phyloP scores from a whole-genome alignment of 92 coral and sea anemone genomes.

The Montipora capitata region DNA sequence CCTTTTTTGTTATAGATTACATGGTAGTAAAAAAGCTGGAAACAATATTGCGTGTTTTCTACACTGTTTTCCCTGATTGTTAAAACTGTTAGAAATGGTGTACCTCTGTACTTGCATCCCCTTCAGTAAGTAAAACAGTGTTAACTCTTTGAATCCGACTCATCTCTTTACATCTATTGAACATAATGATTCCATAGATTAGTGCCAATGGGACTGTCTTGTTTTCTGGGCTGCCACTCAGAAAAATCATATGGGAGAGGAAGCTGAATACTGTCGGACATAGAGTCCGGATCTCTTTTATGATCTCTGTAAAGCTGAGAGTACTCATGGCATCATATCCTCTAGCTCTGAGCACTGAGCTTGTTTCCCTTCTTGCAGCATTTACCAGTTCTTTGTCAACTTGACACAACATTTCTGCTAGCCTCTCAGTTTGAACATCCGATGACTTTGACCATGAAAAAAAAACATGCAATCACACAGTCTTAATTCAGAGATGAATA shows the following conservation, averaged over 20 bases:
- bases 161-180: too few relatives aligned
- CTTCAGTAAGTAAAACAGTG: too few relatives aligned
- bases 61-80: not conserved
- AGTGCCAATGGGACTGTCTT: too few relatives aligned
- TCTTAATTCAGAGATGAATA: slow-evolving; percentile 2
- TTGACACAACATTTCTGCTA: slow-evolving; percentile 3
- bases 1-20: not conserved
- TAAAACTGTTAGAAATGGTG: too few relatives aligned
- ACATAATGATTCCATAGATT: too few relatives aligned
- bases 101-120: too few relatives aligned
- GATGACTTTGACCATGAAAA: slow-evolving; percentile 3
- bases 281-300: not conserved
- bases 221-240: not conserved
- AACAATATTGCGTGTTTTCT: not conserved
- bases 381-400: slow-evolving; percentile 3
- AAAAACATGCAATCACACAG: slow-evolving; percentile 1
- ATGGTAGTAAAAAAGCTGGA: not conserved
- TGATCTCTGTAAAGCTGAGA: slow-evolving; percentile 4
- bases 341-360: not conserved
- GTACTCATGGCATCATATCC: not conserved
- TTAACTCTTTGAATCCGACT: too few relatives aligned
- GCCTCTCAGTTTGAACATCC: slow-evolving; percentile 5
- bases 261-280: not conserved
- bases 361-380: slow-evolving; percentile 5
- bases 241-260: slow-evolving; percentile 36